Evolutionary conservation across 2,797 vertebrate species (phyloP).

Genomic region (Hypotaenidia philippensis): DNA sequence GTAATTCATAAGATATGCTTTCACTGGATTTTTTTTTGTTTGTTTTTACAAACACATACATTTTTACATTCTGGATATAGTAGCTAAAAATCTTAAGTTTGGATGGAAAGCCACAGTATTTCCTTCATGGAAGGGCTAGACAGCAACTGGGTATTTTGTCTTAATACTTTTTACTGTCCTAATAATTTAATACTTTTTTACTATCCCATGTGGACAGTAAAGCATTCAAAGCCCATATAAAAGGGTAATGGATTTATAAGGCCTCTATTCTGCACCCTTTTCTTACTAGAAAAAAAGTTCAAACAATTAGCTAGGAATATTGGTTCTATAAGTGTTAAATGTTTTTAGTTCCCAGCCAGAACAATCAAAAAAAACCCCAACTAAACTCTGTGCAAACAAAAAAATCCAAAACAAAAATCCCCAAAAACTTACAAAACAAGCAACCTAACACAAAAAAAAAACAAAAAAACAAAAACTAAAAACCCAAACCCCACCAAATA

Average conservation of each 20-base stretch:
- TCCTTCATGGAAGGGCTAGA: not conserved
- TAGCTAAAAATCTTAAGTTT: not conserved
- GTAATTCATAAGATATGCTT: not conserved
- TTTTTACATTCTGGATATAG: not conserved
- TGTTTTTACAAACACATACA: not conserved
- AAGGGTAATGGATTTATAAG: not conserved
- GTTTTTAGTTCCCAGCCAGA: not conserved
- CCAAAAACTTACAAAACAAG: no score
- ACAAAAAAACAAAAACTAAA: no score
- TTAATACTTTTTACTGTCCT: not conserved
- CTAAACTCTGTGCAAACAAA: rapidly evolving
- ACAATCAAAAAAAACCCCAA: not conserved
- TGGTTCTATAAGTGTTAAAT: not conserved
- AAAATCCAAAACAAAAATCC: no score
- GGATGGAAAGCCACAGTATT: not conserved
- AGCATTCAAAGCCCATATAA: not conserved
- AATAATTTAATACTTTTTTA: not conserved
- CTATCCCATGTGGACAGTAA: not conserved
- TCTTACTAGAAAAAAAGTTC: not conserved
- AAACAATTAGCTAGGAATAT: not conserved
- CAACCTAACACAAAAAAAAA: no score
- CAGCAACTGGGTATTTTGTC: not conserved
- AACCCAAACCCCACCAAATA: no score
- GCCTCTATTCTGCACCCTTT: not conserved
- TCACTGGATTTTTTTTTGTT: not conserved